Base-by-base conservation (phyloP, 2,113 vertebrate genomes). In the Myotis lucifugus region DNA sequence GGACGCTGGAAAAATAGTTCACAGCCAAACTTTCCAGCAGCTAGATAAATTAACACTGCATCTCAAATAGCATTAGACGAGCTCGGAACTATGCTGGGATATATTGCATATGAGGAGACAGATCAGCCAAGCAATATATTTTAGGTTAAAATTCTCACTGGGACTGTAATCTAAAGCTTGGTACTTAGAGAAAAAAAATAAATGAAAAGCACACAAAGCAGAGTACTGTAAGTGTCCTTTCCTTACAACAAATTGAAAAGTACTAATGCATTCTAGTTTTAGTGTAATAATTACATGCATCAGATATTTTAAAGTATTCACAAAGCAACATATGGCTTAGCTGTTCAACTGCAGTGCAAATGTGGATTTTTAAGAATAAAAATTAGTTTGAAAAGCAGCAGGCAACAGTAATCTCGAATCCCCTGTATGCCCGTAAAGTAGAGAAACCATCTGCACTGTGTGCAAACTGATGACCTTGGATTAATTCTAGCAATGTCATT, bases 381-480 rank as follows among this genome's bases (percentile, higher is more conserved):
- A 95, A 86, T 97, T 76, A 91, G 90, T 95, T 97, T 96, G 50
- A 83, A 96, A 96, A 97, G 97, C 96, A 94, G 73, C 96, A 97
- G 82, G 40, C 94, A 98, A 94, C 74, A 95, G 95, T 95, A 6
- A 14, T 76, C 96, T 95, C 70, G 9, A 96, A 94, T 97, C 92
- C 96, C 93, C 97, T 92, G 67, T 96, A 93, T 52, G 85, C 85
- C 50, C 82, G 5, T 97, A 98, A 97, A 98, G 94, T 79, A 79
- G 72, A 77, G 81, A 88, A 93, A 92, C 89, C 97, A 96, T 98
- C 95, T 97, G 90, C 84, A 95, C 54, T 92, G 23, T 93, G 50
- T 93, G 52, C 91, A 96, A 96, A 92, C 92, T 94, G 97, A 97
- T 97, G 97, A 97, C 97, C 97, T 97, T 98, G 97, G 93, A 93